Percentiles rank a stretch among this genome's conserved stretches.
phyloP scores from a whole-genome alignment of 2,888 invertebrate genomes.

The Pteria penguin region DNA sequence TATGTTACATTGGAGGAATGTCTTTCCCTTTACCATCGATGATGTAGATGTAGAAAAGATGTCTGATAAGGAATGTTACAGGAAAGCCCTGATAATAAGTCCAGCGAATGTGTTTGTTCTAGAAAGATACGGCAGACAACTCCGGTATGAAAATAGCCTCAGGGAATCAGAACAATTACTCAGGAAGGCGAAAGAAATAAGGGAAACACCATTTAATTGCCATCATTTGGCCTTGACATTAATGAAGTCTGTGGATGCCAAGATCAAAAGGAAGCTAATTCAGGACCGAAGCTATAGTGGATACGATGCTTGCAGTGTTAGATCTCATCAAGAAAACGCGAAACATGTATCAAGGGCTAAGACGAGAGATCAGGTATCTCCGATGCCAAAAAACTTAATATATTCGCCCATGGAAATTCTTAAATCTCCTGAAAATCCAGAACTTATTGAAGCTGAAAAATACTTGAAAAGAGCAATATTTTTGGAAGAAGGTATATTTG shows the following conservation, averaged over 20 bases:
- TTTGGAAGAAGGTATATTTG: neutral
- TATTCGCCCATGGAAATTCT: neutral
- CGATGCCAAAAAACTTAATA: neutral
- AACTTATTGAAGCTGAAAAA: neutral
- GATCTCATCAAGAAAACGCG: neutral
- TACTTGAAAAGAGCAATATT: neutral
- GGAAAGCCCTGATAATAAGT: conserved; percentile 2
- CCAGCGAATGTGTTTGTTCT: conserved; percentile 1
- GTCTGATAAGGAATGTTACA: neutral
- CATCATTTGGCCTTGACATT: neutral
- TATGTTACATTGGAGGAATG: neutral
- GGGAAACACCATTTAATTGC: neutral
- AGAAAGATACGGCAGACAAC: neutral
- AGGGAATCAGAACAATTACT: neutral
- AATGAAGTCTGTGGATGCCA: neutral
- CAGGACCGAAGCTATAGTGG: neutral
- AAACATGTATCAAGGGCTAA: neutral
- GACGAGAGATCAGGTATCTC: no score
- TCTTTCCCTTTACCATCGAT: neutral
- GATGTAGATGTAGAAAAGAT: neutral
- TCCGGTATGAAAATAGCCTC: neutral
- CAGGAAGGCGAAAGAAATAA: neutral
- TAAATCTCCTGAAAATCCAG: neutral
- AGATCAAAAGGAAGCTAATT: neutral
- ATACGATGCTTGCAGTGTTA: neutral